phyloP scores from a whole-genome alignment of 2,888 invertebrate species.

The Cosmia trapezina region DNA sequence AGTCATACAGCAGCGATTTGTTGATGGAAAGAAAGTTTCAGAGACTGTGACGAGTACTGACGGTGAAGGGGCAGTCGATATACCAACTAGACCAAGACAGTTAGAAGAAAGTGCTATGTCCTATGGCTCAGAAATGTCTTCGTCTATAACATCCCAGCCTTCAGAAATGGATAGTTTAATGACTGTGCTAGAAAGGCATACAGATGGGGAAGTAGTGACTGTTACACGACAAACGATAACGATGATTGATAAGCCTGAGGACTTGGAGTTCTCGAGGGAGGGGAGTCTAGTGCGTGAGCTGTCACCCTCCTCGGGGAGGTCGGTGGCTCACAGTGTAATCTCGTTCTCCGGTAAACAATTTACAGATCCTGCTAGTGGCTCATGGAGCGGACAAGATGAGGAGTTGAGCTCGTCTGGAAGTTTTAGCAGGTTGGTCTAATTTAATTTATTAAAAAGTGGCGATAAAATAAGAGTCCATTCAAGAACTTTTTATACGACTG shows the following conservation, averaged over 20 bases:
- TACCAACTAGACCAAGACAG: conserved; percentile 80
- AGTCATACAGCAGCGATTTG: conserved; percentile 86
- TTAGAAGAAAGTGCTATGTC: conserved; percentile 85
- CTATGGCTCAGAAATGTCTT: conserved; percentile 88
- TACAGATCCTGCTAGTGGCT: conserved; percentile 90
- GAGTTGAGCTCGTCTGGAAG: conserved; percentile 89
- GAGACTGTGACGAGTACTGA: conserved; percentile 85
- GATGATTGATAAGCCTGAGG: conserved; percentile 84
- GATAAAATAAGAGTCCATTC: neutral
- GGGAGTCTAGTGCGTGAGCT: conserved; percentile 86
- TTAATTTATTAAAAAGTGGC: neutral
- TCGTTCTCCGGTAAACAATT: conserved; percentile 88
- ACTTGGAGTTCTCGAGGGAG: conserved; percentile 85
- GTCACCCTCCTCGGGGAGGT: conserved; percentile 89
- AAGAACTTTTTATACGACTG: neutral
- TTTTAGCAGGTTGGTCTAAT: conserved; percentile 83
- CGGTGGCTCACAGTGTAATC: conserved; percentile 86
- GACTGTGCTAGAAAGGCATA: conserved; percentile 85
- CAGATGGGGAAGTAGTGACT: conserved; percentile 87
- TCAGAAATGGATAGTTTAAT: conserved; percentile 88
- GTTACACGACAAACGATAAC: conserved; percentile 81
- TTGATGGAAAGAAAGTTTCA: conserved; percentile 88
- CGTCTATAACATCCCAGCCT: conserved; percentile 88
- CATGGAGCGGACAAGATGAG: conserved; percentile 90
- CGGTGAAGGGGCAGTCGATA: conserved; percentile 86